phyloP scores from a whole-genome alignment of 2,797 vertebrate species.

The Eulemur coronatus region DNA sequence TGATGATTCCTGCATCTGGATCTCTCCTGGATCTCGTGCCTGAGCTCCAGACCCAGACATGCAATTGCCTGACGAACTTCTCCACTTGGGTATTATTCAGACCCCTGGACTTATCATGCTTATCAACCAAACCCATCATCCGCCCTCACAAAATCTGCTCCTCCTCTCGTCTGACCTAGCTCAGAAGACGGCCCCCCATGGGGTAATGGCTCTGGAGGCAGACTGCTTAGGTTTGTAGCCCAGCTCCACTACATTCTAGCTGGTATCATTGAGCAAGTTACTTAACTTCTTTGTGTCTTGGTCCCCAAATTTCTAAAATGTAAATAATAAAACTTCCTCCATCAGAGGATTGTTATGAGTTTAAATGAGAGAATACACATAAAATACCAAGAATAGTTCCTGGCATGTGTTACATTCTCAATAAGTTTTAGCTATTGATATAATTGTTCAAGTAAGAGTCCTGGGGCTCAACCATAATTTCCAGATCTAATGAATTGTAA shows the following conservation, averaged over 20 bases:
- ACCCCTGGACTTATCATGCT: too few species aligned
- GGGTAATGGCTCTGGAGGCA: neutral
- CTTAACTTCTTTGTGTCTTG: neutral
- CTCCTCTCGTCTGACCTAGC: neutral
- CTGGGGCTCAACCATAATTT: neutral
- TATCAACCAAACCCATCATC: neutral
- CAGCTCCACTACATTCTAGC: neutral
- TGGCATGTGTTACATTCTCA: neutral
- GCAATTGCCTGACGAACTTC: neutral
- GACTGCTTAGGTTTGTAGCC: neutral
- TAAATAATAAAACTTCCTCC: neutral
- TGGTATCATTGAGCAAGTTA: neutral
- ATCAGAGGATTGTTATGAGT: neutral
- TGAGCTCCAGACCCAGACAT: neutral
- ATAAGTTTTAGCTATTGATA: neutral
- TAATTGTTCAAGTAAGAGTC: neutral
- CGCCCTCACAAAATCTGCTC: neutral
- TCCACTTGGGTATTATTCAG: neutral
- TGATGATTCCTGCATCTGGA: neutral
- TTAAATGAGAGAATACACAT: neutral
- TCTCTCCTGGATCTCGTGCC: neutral
- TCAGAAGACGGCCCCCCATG: neutral
- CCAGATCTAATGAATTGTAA: neutral
- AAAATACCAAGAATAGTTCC: neutral
- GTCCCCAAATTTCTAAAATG: neutral